Base-by-base conservation (phyloP, 2,113 vertebrate genomes). In the Nipponia nippon region DNA sequence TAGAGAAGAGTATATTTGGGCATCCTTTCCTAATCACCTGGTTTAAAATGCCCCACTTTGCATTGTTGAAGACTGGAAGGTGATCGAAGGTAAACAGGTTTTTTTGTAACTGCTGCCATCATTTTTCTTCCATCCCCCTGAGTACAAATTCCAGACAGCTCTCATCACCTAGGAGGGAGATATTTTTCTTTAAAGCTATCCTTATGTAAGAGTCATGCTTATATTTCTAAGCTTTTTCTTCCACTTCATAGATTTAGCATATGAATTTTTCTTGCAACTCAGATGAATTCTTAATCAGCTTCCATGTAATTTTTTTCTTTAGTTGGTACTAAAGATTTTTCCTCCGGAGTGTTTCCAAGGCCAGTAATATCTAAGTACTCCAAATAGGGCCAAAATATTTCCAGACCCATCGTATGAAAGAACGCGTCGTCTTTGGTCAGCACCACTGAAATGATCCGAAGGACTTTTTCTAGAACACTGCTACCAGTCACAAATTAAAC, bases 391-490 rank as follows among this genome's bases (percentile, higher is more conserved):
- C 65, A 69, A 76, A 93, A 76, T 72, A 49, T 34, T 76, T 78
- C 61, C 66, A 75, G n/a, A 55, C 25, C 42, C 30, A 16, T 59
- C 32, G 6, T 13, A 21, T 11, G 22, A 58, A 87, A 73, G 3
- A 72, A 56, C 83, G 69, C 4, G 1, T 46, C 4, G 1, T 46
- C 32, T 81, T 78, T 34, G 30, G n/a, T 81, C 71, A 79, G 21
- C 1, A 0, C 14, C 0, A 0, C 56, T 65, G 76, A 59, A 78
- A 42, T 3, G 3, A 78, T 92, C 73, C 6, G 1, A 61, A 84
- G 66, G 73, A 25, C 44, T 71, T 50, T 88, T 76, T n/a, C 34
- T 63, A 15, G 38, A 32, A 17, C 29, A 8, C 26, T 25, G 3
- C 21, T 15, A 44, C 49, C 49, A 42, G 47, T 12, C 72, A 56